Evolutionary conservation across 2,888 invertebrate species (phyloP).

Genomic region (Rhaphigaster nebulosa): DNA sequence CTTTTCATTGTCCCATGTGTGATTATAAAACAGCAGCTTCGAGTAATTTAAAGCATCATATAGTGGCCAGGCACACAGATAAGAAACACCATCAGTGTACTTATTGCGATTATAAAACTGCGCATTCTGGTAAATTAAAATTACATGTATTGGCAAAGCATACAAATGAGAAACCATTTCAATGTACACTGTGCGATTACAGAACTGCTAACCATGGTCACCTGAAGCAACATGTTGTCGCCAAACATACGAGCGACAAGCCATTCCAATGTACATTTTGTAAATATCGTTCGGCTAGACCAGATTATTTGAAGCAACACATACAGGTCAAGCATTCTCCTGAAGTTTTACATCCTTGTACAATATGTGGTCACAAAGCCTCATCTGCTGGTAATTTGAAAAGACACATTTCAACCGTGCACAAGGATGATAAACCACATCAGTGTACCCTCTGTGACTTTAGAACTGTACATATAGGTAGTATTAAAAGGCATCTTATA

Average conservation of each 20-base stretch:
- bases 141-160: too few relatives aligned
- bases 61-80: background rate
- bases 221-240: too few relatives aligned
- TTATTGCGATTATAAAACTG: too few relatives aligned
- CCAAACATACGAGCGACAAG: background rate
- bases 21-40: background rate
- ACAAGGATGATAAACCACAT: background rate
- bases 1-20: background rate
- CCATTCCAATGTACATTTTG: conserved; percentile 47
- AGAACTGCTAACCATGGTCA: too few relatives aligned
- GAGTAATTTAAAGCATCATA: background rate
- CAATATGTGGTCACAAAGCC: background rate
- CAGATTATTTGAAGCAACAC: background rate
- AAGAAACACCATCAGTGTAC: background rate
- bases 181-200: too few relatives aligned
- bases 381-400: background rate
- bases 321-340: background rate
- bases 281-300: background rate
- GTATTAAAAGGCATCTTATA: background rate
- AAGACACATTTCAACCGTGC: background rate
- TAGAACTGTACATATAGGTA: background rate
- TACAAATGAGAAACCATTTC: too few relatives aligned
- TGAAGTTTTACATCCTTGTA: background rate
- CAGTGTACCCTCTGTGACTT: background rate
- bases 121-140: too few relatives aligned